phyloP scores from a whole-genome alignment of 2,113 vertebrate genomes.

The Thermophis baileyi region DNA sequence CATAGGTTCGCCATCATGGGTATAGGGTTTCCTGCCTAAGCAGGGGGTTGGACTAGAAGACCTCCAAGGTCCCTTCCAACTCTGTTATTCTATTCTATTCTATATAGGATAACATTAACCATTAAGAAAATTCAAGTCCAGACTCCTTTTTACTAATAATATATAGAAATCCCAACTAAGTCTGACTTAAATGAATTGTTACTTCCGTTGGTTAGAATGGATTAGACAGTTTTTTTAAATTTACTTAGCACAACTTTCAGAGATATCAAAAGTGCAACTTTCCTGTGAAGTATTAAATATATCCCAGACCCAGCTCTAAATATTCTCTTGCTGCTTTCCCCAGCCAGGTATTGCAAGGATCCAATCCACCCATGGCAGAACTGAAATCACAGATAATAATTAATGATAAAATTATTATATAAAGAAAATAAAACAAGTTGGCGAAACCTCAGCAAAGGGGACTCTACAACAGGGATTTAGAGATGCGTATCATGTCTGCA shows the following conservation, averaged over 20 bases:
- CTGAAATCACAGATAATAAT: neutral
- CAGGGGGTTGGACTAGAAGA: too few relatives aligned
- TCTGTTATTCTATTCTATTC: too few relatives aligned
- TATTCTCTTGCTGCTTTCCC: neutral
- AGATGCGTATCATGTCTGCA: neutral
- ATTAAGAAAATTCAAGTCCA: neutral
- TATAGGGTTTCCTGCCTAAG: too few relatives aligned
- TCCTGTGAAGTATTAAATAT: neutral
- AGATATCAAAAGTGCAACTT: neutral
- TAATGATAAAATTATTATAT: neutral
- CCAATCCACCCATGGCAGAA: neutral
- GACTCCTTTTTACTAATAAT: neutral
- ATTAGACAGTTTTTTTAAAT: neutral
- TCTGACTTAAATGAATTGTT: neutral
- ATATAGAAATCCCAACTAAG: neutral
- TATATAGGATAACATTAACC: neutral
- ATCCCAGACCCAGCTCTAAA: neutral
- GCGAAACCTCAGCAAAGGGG: neutral
- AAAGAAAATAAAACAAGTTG: neutral
- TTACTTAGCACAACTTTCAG: neutral
- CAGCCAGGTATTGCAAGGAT: neutral
- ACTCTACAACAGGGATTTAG: neutral
- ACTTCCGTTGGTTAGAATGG: neutral
- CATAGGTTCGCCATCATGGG: too few relatives aligned
- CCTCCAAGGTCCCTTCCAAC: too few relatives aligned